phyloP scores from a whole-genome alignment of 2,888 invertebrate species.

The Perizoma flavofasciatum region DNA sequence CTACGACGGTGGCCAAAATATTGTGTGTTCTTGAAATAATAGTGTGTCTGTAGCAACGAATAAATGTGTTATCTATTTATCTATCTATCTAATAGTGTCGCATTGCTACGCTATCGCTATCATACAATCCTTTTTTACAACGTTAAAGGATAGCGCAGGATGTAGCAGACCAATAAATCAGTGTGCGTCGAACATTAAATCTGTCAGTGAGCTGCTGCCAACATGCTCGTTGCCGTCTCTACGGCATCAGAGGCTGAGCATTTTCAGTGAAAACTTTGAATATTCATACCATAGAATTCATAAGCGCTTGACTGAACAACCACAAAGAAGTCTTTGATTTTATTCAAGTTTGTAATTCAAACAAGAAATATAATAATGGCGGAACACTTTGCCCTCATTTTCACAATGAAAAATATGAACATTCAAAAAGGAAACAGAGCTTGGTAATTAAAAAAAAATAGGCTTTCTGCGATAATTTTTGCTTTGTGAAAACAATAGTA shows the following conservation, averaged over 20 bases:
- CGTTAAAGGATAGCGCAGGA: constrained; percentile 34
- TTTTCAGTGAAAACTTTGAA: constrained; percentile 14
- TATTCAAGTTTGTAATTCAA: neutral
- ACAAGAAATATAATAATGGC: neutral
- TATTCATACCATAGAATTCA: constrained; percentile 7
- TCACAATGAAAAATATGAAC: neutral
- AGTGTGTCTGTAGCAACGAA: too few species aligned
- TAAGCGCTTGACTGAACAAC: constrained; percentile 4
- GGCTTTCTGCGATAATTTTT: neutral
- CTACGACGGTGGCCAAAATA: too few species aligned
- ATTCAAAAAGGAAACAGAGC: constrained; percentile 1
- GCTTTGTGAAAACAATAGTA: constrained; percentile 13
- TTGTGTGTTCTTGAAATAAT: too few species aligned
- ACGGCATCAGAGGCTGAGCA: constrained; percentile 1
- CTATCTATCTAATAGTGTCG: neutral
- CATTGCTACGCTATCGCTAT: constrained; percentile 9
- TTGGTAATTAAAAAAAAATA: constrained; percentile 1
- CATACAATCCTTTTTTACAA: constrained; percentile 8
- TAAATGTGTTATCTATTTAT: too few species aligned
- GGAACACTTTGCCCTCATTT: constrained; percentile 3
- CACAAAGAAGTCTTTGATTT: neutral
- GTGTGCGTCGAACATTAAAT: constrained; percentile 61
- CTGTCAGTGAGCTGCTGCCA: constrained; percentile 55
- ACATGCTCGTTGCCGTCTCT: constrained; percentile 38
- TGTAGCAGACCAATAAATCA: constrained; percentile 65